These are phyloP conservation scores for Rattus rattus DNA, from an alignment of 2,113 vertebrate species.

Conservation along the genomic window DNA sequence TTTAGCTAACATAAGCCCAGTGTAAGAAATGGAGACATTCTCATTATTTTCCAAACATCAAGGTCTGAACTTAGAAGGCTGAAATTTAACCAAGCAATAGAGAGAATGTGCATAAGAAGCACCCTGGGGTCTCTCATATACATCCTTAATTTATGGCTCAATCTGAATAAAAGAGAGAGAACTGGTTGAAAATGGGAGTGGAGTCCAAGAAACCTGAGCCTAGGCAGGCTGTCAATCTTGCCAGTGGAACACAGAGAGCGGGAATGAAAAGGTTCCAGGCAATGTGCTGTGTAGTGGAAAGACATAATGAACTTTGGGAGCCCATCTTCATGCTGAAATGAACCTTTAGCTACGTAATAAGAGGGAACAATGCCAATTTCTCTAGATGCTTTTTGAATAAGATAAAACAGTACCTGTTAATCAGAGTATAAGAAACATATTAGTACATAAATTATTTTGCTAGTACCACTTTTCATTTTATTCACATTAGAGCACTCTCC, in stretches of 20 bases:
- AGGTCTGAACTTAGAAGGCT: background rate
- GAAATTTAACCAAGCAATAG: background rate
- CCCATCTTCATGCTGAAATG: background rate
- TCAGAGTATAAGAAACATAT: background rate
- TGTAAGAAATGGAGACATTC: background rate
- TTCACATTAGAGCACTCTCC: background rate
- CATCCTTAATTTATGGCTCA: background rate
- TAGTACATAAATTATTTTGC: slow-evolving; percentile 30
- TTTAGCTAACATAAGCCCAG: background rate
- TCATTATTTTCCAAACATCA: background rate
- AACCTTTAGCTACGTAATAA: background rate
- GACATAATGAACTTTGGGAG: background rate
- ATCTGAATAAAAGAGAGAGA: background rate
- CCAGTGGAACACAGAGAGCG: too few species aligned
- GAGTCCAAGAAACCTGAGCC: background rate
- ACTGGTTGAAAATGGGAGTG: background rate
- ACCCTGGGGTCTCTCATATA: background rate
- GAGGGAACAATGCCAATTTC: background rate
- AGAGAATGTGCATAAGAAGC: background rate
- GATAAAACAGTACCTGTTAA: background rate
- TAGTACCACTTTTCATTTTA: background rate
- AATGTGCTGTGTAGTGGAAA: background rate
- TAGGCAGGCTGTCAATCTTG: background rate
- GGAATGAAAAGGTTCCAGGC: background rate
- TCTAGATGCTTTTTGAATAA: rapidly evolving